A percentile compares a stretch with the other conserved stretches of the same genome.
Conservation (phyloP, 2,888 invertebrate genomes). For the Sinhomidia bicolor region DNA sequence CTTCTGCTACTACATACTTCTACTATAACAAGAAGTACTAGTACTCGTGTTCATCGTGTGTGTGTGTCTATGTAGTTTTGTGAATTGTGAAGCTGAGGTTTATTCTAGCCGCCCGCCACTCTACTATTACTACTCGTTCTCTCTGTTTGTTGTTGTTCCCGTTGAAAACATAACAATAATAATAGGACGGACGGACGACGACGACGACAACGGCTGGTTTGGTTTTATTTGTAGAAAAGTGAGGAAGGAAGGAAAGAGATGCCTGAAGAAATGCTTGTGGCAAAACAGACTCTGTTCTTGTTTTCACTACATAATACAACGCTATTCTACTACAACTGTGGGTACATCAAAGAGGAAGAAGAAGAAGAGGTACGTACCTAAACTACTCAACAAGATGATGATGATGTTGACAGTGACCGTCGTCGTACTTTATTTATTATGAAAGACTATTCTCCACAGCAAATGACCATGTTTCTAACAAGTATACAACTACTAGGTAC, state of each 20-base stretch:
- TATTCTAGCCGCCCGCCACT: background rate
- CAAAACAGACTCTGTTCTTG: background rate
- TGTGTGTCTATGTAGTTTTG: too few species aligned
- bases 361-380: background rate
- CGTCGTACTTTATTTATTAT: constrained; percentile 45
- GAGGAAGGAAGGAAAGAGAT: constrained; percentile 5
- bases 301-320: background rate
- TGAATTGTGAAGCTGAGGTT: constrained; percentile 53
- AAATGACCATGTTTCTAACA: background rate
- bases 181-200: too few species aligned
- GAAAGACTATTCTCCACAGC: constrained; percentile 29
- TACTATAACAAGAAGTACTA: background rate
- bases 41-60: background rate
- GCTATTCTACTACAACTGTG: too few species aligned
- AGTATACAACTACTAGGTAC: background rate
- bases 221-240: constrained; percentile 22
- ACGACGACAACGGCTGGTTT: too few species aligned
- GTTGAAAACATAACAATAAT: constrained; percentile 38
- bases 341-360: background rate
- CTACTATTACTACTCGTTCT: too few species aligned
- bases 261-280: constrained; percentile 50
- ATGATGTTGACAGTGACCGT: constrained; percentile 42
- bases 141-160: constrained; percentile 27
- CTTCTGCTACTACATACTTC: background rate
- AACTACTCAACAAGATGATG: constrained; percentile 15